These are phyloP conservation scores for Helleia helle DNA, from an alignment of 2,888 invertebrate genomes.

Conservation along the genomic window DNA sequence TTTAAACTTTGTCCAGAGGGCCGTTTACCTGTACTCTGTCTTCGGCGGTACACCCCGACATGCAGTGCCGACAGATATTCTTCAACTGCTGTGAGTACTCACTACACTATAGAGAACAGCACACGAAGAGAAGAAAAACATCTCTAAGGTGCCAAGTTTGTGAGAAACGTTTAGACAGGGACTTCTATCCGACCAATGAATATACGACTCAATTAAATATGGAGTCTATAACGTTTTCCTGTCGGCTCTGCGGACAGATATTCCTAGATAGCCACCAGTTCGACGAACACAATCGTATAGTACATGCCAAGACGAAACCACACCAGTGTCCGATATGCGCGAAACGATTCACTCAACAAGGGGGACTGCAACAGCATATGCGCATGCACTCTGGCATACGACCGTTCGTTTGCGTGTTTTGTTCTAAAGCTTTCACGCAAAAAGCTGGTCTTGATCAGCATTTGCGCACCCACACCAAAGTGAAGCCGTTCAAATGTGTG, in stretches of 20 bases:
- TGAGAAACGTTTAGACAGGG: constrained; percentile 55
- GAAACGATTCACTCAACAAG: constrained; percentile 62
- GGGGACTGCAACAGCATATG: constrained; percentile 64
- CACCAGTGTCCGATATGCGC: constrained; percentile 55
- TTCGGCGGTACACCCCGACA: constrained; percentile 43
- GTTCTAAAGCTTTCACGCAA: constrained; percentile 61
- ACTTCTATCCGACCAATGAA: constrained; percentile 29
- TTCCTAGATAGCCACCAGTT: constrained; percentile 44
- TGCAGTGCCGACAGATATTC: constrained; percentile 58
- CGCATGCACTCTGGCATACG: constrained; percentile 60
- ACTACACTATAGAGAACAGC: constrained; percentile 58
- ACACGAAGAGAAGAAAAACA: constrained; percentile 61
- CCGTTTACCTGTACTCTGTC: constrained; percentile 62
- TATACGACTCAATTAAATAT: constrained; percentile 29
- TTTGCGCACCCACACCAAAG: constrained; percentile 60
- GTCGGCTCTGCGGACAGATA: constrained; percentile 44
- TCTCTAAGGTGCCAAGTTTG: constrained; percentile 65
- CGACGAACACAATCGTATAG: constrained; percentile 51
- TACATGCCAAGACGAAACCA: constrained; percentile 57
- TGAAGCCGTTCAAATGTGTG: constrained; percentile 62
- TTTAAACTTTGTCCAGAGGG: too few relatives aligned
- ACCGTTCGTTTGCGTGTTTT: constrained; percentile 56
- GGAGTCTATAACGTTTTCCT: constrained; percentile 36
- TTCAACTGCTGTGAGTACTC: constrained; percentile 67
- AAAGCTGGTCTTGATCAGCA: constrained; percentile 66